phyloP scores from a whole-genome alignment of 2,113 vertebrate genomes.

The Albula glossodonta region DNA sequence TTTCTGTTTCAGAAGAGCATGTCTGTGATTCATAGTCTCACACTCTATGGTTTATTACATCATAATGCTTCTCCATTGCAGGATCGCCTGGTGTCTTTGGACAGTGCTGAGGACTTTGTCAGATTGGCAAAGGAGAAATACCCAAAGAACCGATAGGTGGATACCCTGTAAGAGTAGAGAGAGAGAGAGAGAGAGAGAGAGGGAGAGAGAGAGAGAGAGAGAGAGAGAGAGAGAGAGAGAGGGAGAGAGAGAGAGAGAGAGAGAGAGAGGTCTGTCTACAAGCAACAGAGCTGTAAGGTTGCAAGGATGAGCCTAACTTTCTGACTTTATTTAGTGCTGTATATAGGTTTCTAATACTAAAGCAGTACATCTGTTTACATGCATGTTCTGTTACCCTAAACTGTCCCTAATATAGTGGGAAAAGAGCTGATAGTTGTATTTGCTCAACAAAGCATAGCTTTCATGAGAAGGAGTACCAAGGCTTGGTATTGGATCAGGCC shows the following conservation, averaged over 20 bases:
- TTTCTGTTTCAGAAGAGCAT: neutral
- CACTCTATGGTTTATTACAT: neutral
- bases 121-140: constrained; percentile 75
- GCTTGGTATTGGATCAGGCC: too few species aligned
- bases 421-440: too few species aligned
- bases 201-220: neutral
- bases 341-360: too few species aligned
- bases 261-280: too few species aligned
- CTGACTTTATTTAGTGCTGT: too few species aligned
- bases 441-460: too few species aligned
- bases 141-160: constrained; percentile 62
- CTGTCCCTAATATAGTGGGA: too few species aligned
- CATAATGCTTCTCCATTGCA: constrained; percentile 45
- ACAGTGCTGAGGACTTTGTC: constrained; percentile 88
- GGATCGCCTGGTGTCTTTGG: constrained; percentile 86
- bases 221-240: neutral
- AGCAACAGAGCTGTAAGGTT: too few species aligned
- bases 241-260: neutral
- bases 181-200: neutral
- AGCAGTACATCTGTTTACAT: too few species aligned
- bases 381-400: too few species aligned
- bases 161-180: neutral
- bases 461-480: too few species aligned
- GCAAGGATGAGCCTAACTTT: too few species aligned
- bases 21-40: neutral